Evolutionary conservation across 2,888 invertebrate genomes (phyloP).

Genomic region (Melinaea menophilus): DNA sequence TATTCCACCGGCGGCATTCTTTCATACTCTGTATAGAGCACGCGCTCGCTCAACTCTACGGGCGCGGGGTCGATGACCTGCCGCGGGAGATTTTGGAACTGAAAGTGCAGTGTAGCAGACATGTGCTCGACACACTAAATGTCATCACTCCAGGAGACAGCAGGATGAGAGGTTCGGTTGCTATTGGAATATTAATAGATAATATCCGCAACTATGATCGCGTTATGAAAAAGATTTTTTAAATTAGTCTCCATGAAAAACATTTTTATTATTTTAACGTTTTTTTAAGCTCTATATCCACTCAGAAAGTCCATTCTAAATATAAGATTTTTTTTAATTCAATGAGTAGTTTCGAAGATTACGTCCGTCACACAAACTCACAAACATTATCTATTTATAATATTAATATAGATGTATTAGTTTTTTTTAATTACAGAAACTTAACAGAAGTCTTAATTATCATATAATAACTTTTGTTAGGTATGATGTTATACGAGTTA

Average conservation of each 20-base stretch:
- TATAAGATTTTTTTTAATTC: too few relatives aligned
- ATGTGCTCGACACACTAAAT: slow-evolving; percentile 82
- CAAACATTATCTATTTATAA: too few relatives aligned
- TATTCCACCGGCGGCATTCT: slow-evolving; percentile 87
- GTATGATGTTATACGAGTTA: slow-evolving; percentile 87
- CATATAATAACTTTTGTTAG: slow-evolving; percentile 49
- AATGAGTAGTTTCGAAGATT: too few relatives aligned
- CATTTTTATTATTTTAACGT: too few relatives aligned
- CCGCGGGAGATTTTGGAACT: slow-evolving; percentile 85
- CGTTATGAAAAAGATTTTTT: too few relatives aligned
- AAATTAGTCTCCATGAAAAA: too few relatives aligned
- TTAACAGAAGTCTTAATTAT: too few relatives aligned
- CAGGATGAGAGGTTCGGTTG: slow-evolving; percentile 81
- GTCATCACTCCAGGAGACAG: slow-evolving; percentile 87
- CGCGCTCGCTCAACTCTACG: slow-evolving; percentile 86
- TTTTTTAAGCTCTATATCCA: too few relatives aligned
- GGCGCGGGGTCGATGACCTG: slow-evolving; percentile 84
- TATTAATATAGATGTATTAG: too few relatives aligned
- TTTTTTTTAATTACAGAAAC: too few relatives aligned
- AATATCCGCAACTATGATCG: neutral
- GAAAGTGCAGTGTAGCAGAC: slow-evolving; percentile 85
- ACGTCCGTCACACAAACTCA: too few relatives aligned
- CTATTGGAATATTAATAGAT: slow-evolving; percentile 6
- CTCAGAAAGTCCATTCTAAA: too few relatives aligned
- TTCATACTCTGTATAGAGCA: slow-evolving; percentile 82